These are phyloP conservation scores for Lepidochitona cinerea DNA, from an alignment of 2,888 invertebrate genomes.

Conservation along the genomic window DNA sequence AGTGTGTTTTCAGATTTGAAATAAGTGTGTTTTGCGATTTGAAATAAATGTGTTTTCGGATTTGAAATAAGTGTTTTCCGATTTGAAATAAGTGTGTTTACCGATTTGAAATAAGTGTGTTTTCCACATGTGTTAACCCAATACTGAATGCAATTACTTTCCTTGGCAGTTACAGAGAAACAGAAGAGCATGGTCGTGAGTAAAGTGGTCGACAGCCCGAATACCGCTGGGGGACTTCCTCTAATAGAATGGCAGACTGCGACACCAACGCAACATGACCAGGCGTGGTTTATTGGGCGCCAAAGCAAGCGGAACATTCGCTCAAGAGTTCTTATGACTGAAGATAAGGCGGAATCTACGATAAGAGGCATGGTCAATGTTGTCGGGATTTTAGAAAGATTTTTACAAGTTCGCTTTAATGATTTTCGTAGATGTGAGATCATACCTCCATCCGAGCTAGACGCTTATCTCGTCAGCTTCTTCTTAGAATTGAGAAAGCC, in stretches of 20 bases:
- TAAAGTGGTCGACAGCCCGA: neutral
- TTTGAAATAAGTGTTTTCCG: too few relatives aligned
- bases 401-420: neutral
- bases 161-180: neutral
- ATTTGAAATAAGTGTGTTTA: too few relatives aligned
- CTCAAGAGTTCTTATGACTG: neutral
- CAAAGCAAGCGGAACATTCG: neutral
- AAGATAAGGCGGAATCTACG: constrained; percentile 2
- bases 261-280: neutral
- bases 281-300: neutral
- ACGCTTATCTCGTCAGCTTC: neutral
- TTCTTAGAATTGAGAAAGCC: neutral
- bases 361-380: constrained; percentile 1
- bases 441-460: neutral
- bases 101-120: too few relatives aligned
- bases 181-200: neutral
- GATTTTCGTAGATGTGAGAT: neutral
- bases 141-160: neutral
- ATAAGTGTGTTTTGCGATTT: too few relatives aligned
- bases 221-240: neutral
- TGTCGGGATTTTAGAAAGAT: neutral
- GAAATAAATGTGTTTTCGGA: too few relatives aligned
- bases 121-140: too few relatives aligned
- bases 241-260: neutral
- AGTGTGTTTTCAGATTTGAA: too few relatives aligned